Evolutionary conservation across 2,888 invertebrate genomes (phyloP), one percentile per base, ranked within the genome.

Genomic region (Caenorhabditis sp.): DNA sequence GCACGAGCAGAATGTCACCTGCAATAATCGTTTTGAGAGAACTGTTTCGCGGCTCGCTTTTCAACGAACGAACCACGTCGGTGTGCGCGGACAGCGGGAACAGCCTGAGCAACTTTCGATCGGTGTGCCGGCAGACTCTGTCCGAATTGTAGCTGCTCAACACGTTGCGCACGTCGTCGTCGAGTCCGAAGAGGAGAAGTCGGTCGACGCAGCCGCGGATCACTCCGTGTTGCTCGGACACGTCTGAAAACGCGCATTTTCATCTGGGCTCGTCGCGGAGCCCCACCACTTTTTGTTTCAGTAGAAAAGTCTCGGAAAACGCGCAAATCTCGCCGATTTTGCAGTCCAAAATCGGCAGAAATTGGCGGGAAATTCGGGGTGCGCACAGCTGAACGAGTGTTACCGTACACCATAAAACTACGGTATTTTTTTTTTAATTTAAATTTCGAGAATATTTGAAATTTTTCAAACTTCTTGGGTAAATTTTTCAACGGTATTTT

Each of bases 1-100:
- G 46, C 86, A 86, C 9, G 85, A 74, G 80, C 86, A 86, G 58
- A 86, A 77, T 45, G 82, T 79, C 22, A 86, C 86, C 86, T 86
- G 76, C 55, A 83, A 35, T 30, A 5, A 30, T 37, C 13, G 4
- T 45, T 45, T 45, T 8, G 2, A 45, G 24, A 17, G 8, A 24
- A 24, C 24, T 17, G 8, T 17, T 41, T 41, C 9, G 15, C 41
- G 17, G 4, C 4, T 9, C 4, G 13, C 7, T 43, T 43, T 20
- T 43, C 4, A 39, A 39, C 39, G 15, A 48, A 77, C 83, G 66
- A 2, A 85, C 86, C 59, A 76, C 55, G 39, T 85, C 83, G 26
- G 80, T 81, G 30, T 84, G 80, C 8, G 55, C 63, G 1, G 78
- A 79, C 32, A 86, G 62, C 17, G 83, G 79, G 46, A 79, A 82